Conservation (phyloP, 2,888 invertebrate species). For the Nymphalis c-album region DNA sequence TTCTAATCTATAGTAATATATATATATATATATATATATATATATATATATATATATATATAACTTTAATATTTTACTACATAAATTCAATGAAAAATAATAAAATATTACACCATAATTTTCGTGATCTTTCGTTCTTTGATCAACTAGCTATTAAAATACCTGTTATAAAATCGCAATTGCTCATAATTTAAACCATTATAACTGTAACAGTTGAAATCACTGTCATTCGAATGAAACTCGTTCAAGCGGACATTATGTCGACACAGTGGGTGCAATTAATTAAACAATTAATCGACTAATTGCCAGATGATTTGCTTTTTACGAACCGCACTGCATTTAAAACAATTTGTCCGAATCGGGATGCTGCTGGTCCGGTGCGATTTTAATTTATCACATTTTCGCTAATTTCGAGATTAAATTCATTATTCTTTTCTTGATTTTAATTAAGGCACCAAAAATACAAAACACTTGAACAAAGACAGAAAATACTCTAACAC, state of each 20-base stretch:
- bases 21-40: too few species aligned
- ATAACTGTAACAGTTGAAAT: conserved; percentile 42
- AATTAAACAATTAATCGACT: conserved; percentile 81
- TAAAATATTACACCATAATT: too few species aligned
- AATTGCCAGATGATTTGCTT: conserved; percentile 77
- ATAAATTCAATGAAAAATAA: too few species aligned
- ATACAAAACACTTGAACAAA: too few species aligned
- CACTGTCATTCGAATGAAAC: conserved; percentile 33
- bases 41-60: too few species aligned
- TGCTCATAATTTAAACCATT: conserved; percentile 32
- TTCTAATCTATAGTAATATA: too few species aligned
- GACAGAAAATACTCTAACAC: too few species aligned
- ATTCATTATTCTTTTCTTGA: background rate
- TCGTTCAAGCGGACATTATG: conserved; percentile 49
- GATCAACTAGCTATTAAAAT: conserved; percentile 9
- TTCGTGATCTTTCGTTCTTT: background rate
- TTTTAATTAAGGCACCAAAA: too few species aligned
- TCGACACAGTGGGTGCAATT: conserved; percentile 65
- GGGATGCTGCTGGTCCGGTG: conserved; percentile 37
- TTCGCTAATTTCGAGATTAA: background rate
- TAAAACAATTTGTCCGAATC: conserved; percentile 65
- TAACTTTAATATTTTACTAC: too few species aligned
- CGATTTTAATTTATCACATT: conserved; percentile 18
- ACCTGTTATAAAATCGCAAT: conserved; percentile 19
- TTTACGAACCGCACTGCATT: conserved; percentile 58